Conservation (phyloP, 2,888 invertebrate species). For the Folsomia candida region DNA sequence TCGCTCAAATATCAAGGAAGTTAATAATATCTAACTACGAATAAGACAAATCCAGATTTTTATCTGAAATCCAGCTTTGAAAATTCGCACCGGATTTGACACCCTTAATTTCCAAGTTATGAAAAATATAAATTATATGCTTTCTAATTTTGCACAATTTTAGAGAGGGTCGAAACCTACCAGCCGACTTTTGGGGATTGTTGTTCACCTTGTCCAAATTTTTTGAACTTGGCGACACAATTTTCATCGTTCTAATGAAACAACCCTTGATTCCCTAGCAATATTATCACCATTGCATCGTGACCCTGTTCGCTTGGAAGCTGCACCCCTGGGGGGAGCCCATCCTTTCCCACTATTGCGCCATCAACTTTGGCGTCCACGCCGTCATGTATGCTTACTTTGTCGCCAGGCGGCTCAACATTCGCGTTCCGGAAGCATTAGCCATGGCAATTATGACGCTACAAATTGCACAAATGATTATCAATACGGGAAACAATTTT, state of each 20-base stretch:
- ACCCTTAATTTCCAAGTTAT: too few relatives aligned
- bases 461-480: slow-evolving; percentile 89
- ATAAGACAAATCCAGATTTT: too few relatives aligned
- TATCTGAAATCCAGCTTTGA: too few relatives aligned
- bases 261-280: slow-evolving; percentile 90
- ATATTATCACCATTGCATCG: slow-evolving; percentile 96
- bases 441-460: slow-evolving; percentile 89
- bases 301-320: slow-evolving; percentile 89
- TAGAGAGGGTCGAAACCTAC: slow-evolving; percentile 19
- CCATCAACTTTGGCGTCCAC: slow-evolving; percentile 84
- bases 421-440: slow-evolving; percentile 76
- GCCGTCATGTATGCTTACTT: slow-evolving; percentile 89
- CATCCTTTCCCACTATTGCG: slow-evolving; percentile 75
- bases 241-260: slow-evolving; percentile 88
- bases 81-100: too few relatives aligned
- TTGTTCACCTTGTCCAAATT: slow-evolving; percentile 90
- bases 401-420: slow-evolving; percentile 79
- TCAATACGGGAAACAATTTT: slow-evolving; percentile 83
- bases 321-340: slow-evolving; percentile 68
- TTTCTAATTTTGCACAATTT: background rate
- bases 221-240: slow-evolving; percentile 91
- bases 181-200: slow-evolving; percentile 27
- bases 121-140: too few relatives aligned
- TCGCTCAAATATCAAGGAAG: too few relatives aligned
- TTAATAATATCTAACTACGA: too few relatives aligned